Evolutionary conservation across 2,888 invertebrate species (phyloP).

Genomic region (Netelia melanura): DNA sequence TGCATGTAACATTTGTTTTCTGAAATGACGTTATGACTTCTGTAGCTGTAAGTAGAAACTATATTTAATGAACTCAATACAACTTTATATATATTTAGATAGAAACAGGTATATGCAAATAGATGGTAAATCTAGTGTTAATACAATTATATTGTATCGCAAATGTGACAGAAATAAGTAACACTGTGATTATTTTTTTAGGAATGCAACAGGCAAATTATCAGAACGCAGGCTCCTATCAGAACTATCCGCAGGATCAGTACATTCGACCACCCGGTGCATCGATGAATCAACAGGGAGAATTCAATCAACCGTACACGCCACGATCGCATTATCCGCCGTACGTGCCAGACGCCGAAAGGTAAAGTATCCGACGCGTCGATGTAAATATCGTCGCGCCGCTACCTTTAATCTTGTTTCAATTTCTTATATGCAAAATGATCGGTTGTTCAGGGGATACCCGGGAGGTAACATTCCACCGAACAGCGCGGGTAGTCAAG

Average conservation of each 20-base stretch:
- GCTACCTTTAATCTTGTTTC: neutral
- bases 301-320: conserved; percentile 85
- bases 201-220: conserved; percentile 85
- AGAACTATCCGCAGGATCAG: conserved; percentile 85
- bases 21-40: no score
- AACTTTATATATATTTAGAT: no score
- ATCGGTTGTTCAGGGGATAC: conserved; percentile 80
- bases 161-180: neutral
- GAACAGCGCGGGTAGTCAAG: conserved; percentile 82
- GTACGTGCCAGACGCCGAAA: conserved; percentile 83
- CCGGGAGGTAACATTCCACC: conserved; percentile 82
- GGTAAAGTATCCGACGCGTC: conserved; percentile 72
- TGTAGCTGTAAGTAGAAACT: no score
- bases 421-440: neutral
- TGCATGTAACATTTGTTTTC: no score
- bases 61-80: no score
- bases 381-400: conserved; percentile 16
- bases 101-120: no score
- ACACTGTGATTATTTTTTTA: conserved; percentile 69
- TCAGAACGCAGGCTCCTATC: conserved; percentile 84
- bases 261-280: conserved; percentile 84
- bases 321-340: conserved; percentile 85
- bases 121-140: no score
- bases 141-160: no score
- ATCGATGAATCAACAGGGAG: conserved; percentile 82